These are phyloP conservation scores for Gulo gulo DNA, from an alignment of 2,113 vertebrate species.

Conservation along the genomic window DNA sequence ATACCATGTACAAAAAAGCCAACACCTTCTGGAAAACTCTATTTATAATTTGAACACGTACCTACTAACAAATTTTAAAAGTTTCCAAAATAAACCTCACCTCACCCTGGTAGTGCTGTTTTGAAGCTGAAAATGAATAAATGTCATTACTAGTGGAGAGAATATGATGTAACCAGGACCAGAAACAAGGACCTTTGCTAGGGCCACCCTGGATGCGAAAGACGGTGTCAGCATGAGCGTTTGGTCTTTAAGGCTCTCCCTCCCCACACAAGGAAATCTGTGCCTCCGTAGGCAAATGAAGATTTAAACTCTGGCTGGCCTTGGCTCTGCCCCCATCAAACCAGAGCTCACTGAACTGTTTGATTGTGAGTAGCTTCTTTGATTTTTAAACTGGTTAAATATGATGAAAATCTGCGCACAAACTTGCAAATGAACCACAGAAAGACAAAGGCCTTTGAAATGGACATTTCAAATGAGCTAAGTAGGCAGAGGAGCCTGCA, in stretches of 20 bases:
- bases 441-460: constrained; percentile 79
- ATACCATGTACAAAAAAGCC: not conserved
- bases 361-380: constrained; percentile 56
- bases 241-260: not conserved
- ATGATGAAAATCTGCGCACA: constrained; percentile 71
- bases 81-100: not conserved
- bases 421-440: constrained; percentile 76
- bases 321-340: constrained; percentile 1
- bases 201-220: not conserved
- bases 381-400: constrained; percentile 73
- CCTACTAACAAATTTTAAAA: not conserved
- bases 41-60: not conserved
- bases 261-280: not conserved
- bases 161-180: not conserved
- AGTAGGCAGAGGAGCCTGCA: constrained; percentile 66
- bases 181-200: not conserved
- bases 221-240: too few species aligned
- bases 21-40: not conserved
- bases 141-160: not conserved
- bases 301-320: constrained; percentile 43
- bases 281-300: not conserved
- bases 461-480: constrained; percentile 76
- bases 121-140: constrained; percentile 20
- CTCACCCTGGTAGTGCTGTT: not conserved
- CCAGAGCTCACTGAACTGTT: constrained; percentile 62